phyloP scores from a whole-genome alignment of 2,113 vertebrate genomes.

The Rana temporaria region DNA sequence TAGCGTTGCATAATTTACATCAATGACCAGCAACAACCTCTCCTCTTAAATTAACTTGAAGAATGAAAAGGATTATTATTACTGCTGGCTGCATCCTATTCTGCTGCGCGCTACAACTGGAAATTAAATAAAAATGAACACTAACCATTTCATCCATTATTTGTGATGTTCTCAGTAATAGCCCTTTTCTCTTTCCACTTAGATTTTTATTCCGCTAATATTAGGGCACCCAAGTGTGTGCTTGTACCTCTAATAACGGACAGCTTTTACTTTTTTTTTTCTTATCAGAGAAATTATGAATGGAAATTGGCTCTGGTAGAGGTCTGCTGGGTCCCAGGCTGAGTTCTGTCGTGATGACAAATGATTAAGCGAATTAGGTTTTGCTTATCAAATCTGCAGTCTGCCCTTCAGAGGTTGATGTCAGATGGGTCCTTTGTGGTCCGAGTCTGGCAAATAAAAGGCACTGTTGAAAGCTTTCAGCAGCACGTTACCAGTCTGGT shows the following conservation, averaged over 20 bases:
- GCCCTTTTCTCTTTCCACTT: not conserved
- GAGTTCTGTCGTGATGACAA: too few relatives aligned
- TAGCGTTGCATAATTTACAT: slow-evolving; percentile 20
- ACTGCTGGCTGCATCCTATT: not conserved
- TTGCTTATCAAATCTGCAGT: too few relatives aligned
- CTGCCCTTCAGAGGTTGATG: too few relatives aligned
- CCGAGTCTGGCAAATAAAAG: too few relatives aligned
- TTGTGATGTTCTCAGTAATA: not conserved
- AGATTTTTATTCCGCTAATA: not conserved
- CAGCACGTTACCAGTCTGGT: too few relatives aligned
- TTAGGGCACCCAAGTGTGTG: slow-evolving; percentile 7
- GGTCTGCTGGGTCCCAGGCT: too few relatives aligned
- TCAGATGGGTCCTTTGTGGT: too few relatives aligned
- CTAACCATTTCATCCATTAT: slow-evolving; percentile 11
- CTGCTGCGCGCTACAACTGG: not conserved
- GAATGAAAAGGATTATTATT: not conserved
- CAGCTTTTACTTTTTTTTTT: not conserved
- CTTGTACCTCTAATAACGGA: not conserved
- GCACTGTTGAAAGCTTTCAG: too few relatives aligned
- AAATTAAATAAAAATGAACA: slow-evolving; percentile 26
- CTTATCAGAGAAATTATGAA: not conserved
- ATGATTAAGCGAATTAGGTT: too few relatives aligned
- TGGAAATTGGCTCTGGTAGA: too few relatives aligned
- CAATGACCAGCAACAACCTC: not conserved
- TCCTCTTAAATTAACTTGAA: slow-evolving; percentile 26